phyloP scores from a whole-genome alignment of 2,113 vertebrate genomes.

The Cygnus buccinator region DNA sequence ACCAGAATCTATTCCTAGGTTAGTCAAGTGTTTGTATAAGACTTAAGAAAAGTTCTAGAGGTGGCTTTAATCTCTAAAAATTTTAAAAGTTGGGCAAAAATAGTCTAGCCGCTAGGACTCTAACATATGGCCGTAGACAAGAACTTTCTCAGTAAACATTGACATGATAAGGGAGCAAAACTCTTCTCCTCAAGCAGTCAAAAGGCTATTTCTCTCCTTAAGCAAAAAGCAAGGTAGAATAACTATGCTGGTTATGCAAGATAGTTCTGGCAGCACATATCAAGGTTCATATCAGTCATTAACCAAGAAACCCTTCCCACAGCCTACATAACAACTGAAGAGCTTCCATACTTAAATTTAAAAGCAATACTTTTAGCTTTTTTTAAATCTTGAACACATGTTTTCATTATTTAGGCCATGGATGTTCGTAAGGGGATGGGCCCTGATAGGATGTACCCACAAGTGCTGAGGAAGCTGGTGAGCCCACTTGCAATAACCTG shows the following conservation, averaged over 20 bases:
- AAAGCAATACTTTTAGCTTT: not conserved
- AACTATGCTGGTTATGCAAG: not conserved
- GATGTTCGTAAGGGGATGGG: not conserved
- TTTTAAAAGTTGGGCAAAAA: not conserved
- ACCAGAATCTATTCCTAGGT: not conserved
- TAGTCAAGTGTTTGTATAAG: not conserved
- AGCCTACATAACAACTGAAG: not conserved
- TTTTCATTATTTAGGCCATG: not conserved
- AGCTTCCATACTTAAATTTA: not conserved
- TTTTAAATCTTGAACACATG: not conserved
- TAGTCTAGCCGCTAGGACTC: not conserved
- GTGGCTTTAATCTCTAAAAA: not conserved
- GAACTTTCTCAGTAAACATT: not conserved
- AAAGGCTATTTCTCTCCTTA: not conserved
- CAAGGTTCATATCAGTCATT: not conserved
- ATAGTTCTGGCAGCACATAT: not conserved
- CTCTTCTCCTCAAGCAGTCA: not conserved
- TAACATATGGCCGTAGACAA: not conserved
- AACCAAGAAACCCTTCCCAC: not conserved
- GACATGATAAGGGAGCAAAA: not conserved
- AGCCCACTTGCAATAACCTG: not conserved
- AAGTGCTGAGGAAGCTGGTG: not conserved
- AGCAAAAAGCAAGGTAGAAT: not conserved
- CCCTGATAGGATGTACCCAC: not conserved
- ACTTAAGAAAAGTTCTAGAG: not conserved